These are phyloP conservation scores for Lycophotia porphyrea DNA, from an alignment of 2,888 invertebrate species.

Conservation along the genomic window DNA sequence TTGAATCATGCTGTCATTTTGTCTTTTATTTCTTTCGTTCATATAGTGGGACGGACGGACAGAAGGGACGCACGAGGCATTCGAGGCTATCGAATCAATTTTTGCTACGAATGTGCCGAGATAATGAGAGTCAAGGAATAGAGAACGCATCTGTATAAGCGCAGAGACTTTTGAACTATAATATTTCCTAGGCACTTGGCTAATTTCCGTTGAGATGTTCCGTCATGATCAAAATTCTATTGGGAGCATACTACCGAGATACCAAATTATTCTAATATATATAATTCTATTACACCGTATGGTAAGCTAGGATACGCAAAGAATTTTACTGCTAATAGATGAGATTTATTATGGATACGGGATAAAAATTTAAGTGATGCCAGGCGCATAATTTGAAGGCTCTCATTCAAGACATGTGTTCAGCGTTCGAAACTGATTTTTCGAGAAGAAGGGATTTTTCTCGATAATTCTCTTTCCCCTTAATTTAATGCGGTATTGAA, in stretches of 20 bases:
- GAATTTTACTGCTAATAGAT: constrained; percentile 30
- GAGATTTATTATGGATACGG: constrained; percentile 30
- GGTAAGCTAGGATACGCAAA: neutral
- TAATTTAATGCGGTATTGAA: constrained; percentile 16
- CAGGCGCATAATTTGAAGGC: constrained; percentile 54
- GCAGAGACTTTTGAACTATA: neutral
- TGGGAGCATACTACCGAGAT: neutral
- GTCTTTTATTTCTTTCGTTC: neutral
- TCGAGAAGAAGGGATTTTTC: neutral
- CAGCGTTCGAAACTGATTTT: neutral
- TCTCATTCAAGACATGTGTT: constrained; percentile 37
- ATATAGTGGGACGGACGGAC: neutral
- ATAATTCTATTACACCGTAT: neutral
- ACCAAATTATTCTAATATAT: neutral
- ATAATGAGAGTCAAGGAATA: neutral
- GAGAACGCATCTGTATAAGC: neutral
- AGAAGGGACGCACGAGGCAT: neutral
- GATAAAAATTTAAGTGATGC: constrained; percentile 37
- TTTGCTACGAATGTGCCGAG: no score
- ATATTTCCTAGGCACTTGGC: neutral
- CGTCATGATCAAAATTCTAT: neutral
- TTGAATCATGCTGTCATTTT: neutral
- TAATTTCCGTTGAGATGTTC: neutral
- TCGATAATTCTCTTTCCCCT: constrained; percentile 18
- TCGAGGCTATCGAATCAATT: neutral